Conservation (phyloP, 2,888 invertebrate species). For the Euproctis similis region DNA sequence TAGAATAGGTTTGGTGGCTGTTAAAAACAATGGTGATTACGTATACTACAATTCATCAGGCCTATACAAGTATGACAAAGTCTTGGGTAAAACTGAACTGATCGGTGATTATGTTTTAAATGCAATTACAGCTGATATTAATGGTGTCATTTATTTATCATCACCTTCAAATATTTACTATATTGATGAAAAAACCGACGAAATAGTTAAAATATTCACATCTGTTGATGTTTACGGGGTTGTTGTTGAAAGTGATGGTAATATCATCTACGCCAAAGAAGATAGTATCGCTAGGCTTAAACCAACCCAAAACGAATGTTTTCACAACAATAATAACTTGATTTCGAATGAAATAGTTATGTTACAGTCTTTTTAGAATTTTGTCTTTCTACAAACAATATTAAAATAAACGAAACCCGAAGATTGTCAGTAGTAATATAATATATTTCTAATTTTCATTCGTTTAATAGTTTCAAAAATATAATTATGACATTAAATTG, state of each 20-base stretch:
- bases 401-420: too few relatives aligned
- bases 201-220: conserved; percentile 12
- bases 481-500: too few relatives aligned
- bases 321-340: too few relatives aligned
- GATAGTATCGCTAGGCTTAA: conserved; percentile 28
- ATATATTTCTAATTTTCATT: too few relatives aligned
- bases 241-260: conserved; percentile 26
- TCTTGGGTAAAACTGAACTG: background rate
- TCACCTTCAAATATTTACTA: conserved; percentile 24
- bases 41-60: conserved; percentile 35
- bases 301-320: conserved; percentile 15
- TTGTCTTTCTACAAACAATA: too few relatives aligned
- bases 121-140: conserved; percentile 26
- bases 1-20: conserved; percentile 27
- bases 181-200: conserved; percentile 10
- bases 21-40: conserved; percentile 24
- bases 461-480: too few relatives aligned
- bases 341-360: too few relatives aligned
- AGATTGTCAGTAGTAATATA: too few relatives aligned
- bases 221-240: conserved; percentile 21
- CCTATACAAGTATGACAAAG: conserved; percentile 23
- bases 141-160: conserved; percentile 31
- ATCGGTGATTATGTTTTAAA: conserved; percentile 22
- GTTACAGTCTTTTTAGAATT: too few relatives aligned
- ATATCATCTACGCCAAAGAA: conserved; percentile 28